Percentiles rank a stretch among this genome's conserved stretches.
Conservation (phyloP, 1,140 invertebrate species). For the Drosophila truncata region DNA sequence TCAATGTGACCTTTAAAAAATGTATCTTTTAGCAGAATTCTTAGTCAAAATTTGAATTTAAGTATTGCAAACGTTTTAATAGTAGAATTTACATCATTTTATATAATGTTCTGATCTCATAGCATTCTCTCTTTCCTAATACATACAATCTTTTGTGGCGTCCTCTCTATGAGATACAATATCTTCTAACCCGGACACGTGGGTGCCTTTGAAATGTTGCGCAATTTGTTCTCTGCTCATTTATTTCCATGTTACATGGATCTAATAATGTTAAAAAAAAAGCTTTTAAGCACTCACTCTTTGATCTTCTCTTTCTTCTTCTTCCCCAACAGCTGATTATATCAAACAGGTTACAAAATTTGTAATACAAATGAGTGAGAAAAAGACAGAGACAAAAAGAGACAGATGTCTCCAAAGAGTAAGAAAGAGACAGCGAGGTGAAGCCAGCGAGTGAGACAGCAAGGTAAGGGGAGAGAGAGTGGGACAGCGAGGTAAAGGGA, state of each 20-base stretch:
- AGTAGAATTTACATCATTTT: neutral
- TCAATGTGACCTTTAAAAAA: constrained; percentile 16
- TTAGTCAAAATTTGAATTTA: neutral
- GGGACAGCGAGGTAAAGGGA: constrained; percentile 7
- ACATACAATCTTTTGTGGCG: neutral
- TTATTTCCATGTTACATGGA: constrained; percentile 14
- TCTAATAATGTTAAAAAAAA: constrained; percentile 16
- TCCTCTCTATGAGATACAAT: neutral
- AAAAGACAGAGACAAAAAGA: neutral
- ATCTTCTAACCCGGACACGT: constrained; percentile 15
- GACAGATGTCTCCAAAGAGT: no score
- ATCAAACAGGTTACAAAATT: constrained; percentile 30
- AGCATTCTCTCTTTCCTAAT: neutral
- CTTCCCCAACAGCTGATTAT: constrained; percentile 58
- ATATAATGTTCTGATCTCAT: neutral
- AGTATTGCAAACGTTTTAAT: neutral
- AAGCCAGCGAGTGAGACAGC: neutral
- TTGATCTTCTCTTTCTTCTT: constrained; percentile 8
- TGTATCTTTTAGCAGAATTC: neutral
- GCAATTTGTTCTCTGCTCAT: constrained; percentile 35
- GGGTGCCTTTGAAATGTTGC: constrained; percentile 43
- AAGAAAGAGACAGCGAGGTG: constrained; percentile 1
- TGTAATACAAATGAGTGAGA: constrained; percentile 20
- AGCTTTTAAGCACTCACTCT: constrained; percentile 17
- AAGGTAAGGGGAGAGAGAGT: neutral